Percentiles rank a stretch among this genome's conserved stretches.
Conservation (phyloP, 2,797 vertebrate species). For the Sarcophilus harrisii region DNA sequence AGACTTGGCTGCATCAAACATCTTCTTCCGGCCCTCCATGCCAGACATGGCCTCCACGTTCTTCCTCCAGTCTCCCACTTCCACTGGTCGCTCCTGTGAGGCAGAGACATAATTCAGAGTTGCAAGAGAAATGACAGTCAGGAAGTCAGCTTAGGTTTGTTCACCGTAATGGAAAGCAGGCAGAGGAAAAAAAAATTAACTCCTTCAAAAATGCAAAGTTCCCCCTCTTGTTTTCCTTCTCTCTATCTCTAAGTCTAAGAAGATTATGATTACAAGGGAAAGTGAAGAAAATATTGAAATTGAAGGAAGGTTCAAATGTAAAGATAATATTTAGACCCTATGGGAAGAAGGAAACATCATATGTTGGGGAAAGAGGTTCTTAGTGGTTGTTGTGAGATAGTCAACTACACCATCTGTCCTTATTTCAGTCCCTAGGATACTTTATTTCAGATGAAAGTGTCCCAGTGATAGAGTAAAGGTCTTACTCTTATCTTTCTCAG, state of each 20-base stretch:
- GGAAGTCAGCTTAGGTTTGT: background rate
- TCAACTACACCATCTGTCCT: background rate
- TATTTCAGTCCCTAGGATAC: background rate
- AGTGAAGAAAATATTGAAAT: background rate
- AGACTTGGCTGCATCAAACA: constrained; percentile 95
- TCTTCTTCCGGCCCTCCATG: constrained; percentile 98
- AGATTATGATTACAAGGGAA: background rate
- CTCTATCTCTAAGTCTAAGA: background rate
- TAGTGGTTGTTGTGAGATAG: background rate
- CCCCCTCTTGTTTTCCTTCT: background rate
- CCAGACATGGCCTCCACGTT: constrained; percentile 98
- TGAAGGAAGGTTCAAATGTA: background rate
- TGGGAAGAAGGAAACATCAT: background rate
- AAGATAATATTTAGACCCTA: background rate
- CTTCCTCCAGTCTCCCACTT: constrained; percentile 98
- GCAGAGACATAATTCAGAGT: background rate
- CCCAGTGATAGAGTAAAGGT: background rate
- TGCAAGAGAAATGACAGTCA: background rate
- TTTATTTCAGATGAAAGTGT: background rate
- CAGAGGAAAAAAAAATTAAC: background rate
- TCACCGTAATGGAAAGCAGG: background rate
- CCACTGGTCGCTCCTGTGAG: constrained; percentile 92
- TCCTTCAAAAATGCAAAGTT: background rate
- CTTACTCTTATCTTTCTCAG: background rate
- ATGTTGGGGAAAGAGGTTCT: background rate